Evolutionary conservation across 2,888 invertebrate genomes (phyloP).

Genomic region (Limnephilus rhombicus): DNA sequence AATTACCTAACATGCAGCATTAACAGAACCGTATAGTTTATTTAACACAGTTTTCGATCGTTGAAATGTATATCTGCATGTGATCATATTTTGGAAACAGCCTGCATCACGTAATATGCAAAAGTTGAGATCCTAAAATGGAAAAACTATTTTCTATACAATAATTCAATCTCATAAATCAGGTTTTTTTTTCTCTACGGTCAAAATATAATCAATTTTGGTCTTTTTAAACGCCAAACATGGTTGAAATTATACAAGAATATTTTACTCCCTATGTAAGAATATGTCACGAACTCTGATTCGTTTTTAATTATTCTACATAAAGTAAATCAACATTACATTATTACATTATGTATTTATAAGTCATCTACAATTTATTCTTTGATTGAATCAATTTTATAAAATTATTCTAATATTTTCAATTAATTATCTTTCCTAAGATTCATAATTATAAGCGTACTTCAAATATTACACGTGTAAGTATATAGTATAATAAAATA

Average conservation of each 20-base stretch:
- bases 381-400: conserved; percentile 51
- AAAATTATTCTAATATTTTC: conserved; percentile 53
- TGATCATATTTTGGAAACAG: not conserved
- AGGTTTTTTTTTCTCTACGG: conserved; percentile 16
- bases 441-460: conserved; percentile 65
- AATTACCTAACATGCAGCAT: not conserved
- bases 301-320: conserved; percentile 44
- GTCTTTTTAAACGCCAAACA: conserved; percentile 27
- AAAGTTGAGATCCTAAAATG: conserved; percentile 41
- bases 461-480: conserved; percentile 62
- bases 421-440: conserved; percentile 54
- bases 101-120: conserved; percentile 34
- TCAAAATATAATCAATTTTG: not conserved
- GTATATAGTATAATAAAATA: conserved; percentile 48
- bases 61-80: not conserved
- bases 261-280: conserved; percentile 8
- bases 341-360: conserved; percentile 14
- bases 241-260: conserved; percentile 9
- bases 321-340: conserved; percentile 21
- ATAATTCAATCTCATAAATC: conserved; percentile 38
- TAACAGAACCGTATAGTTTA: not conserved
- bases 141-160: conserved; percentile 40
- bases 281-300: conserved; percentile 18
- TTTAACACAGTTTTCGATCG: not conserved
- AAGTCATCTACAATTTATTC: conserved; percentile 46